Base-by-base conservation (phyloP, 2,888 invertebrate species). In the Drosophila conformis region DNA sequence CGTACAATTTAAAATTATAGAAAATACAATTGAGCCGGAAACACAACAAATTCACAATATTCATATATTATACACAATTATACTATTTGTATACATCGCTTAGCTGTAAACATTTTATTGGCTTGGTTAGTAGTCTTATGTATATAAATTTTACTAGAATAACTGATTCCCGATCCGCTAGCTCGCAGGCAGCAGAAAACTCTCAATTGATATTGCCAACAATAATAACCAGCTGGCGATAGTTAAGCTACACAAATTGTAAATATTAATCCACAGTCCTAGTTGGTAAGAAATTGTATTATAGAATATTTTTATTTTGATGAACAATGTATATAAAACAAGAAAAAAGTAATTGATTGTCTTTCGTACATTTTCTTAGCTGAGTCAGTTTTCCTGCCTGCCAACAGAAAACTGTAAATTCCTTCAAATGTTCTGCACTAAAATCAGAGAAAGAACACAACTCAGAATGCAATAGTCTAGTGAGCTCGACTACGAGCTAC, bases 1-100 rank as follows among this genome's bases (percentile, higher is more conserved):
- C 69, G 74, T 82, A 76, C 72, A 74, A 78, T 70, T 49, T 57
- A 57, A 42, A 48, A 46, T 21, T 7, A 21, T 35, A 53, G 53
- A 53, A 31, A 18, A 35, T 35, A 15, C 35, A 53, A 25, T 21
- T 15, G 25, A 25, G 46, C 46, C 21, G 15, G 8, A 46, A 46
- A 46, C 46, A 25, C 46, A 46, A 40, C n/a, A 40, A 33, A 15
- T 33, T 31, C 13, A 15, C 29, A 69, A 56, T 65, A 65, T 54
- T 58, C 66, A 63, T 76, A 61, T 57, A 52, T 53, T 57, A 21
- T 33, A 33, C 33, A 53, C 62, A 62, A 54, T 68, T 56, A 62
- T 36, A 38, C n/a, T 60, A 49, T 59, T 54, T 77, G 54, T 56
- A 56, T 62, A 64, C 53, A 76, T 40, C 54, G 69, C 61, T 78